Evolutionary conservation across 2,113 vertebrate genomes (phyloP).

Genomic region (Dolichallabes microphthalmus): DNA sequence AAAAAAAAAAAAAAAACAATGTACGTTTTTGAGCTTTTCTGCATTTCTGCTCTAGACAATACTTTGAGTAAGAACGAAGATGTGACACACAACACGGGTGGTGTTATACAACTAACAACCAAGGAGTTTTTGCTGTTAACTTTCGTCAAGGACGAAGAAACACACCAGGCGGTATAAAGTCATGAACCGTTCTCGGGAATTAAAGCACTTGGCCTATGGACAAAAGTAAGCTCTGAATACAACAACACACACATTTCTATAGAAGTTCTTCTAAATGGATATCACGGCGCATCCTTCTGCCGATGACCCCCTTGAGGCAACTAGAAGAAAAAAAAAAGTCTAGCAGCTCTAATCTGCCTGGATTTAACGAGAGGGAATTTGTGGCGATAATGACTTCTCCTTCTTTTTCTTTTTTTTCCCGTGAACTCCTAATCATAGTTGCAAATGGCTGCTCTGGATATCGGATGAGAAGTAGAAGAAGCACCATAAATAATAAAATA

Average conservation of each 20-base stretch:
- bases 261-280: background rate
- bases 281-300: background rate
- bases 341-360: background rate
- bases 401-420: no score
- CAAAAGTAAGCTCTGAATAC: background rate
- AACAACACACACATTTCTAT: background rate
- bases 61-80: background rate
- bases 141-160: background rate
- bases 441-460: background rate
- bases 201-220: background rate
- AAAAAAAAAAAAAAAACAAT: no score
- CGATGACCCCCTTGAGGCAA: background rate
- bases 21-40: background rate
- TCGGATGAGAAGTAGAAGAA: background rate
- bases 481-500: constrained; percentile 17
- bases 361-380: background rate
- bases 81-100: background rate
- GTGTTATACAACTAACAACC: no score
- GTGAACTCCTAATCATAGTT: background rate
- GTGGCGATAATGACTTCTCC: background rate
- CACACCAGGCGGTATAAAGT: background rate
- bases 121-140: background rate
- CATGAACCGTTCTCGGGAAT: background rate
- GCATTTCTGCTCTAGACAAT: background rate
- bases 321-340: background rate